Percentiles rank a stretch among this genome's conserved stretches.
Conservation (phyloP, 2,797 vertebrate genomes). For the Mormyrus proboscirostris region DNA sequence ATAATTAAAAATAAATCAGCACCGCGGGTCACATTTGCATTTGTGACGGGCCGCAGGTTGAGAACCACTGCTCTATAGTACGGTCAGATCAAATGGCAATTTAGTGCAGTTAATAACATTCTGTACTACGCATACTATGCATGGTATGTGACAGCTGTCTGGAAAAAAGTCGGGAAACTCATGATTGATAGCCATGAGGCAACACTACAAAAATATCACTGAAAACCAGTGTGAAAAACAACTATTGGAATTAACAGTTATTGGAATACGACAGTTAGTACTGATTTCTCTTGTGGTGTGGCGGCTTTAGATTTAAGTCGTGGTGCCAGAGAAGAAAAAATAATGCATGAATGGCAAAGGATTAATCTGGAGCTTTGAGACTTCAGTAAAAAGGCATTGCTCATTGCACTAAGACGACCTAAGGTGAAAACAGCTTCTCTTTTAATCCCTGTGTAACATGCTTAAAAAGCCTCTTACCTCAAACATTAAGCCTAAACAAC, state of each 20-base stretch:
- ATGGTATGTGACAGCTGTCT: not conserved
- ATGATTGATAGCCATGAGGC: not conserved
- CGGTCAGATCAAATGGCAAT: not conserved
- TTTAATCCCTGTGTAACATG: slow-evolving; percentile 14
- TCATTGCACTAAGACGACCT: slow-evolving; percentile 52
- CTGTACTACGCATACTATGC: not conserved
- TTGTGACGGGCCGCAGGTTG: too few relatives aligned
- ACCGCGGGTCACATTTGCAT: too few relatives aligned
- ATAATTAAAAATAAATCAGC: too few relatives aligned
- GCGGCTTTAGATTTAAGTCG: slow-evolving; percentile 44
- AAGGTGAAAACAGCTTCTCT: not conserved
- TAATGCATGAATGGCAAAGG: slow-evolving; percentile 54
- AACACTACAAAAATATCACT: not conserved
- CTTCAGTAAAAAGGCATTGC: slow-evolving; percentile 16
- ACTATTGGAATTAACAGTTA: not conserved
- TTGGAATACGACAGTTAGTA: not conserved
- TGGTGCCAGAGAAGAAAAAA: slow-evolving; percentile 35
- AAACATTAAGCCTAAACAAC: not conserved
- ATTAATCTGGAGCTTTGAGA: slow-evolving; percentile 33
- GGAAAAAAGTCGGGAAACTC: not conserved
- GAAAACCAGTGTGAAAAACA: not conserved
- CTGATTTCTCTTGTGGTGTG: slow-evolving; percentile 38
- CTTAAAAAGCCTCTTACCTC: slow-evolving; percentile 45
- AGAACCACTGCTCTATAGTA: not conserved
- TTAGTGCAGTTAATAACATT: not conserved